Base-by-base conservation (phyloP, 2,113 vertebrate species). In the Chelonoidis abingdonii region DNA sequence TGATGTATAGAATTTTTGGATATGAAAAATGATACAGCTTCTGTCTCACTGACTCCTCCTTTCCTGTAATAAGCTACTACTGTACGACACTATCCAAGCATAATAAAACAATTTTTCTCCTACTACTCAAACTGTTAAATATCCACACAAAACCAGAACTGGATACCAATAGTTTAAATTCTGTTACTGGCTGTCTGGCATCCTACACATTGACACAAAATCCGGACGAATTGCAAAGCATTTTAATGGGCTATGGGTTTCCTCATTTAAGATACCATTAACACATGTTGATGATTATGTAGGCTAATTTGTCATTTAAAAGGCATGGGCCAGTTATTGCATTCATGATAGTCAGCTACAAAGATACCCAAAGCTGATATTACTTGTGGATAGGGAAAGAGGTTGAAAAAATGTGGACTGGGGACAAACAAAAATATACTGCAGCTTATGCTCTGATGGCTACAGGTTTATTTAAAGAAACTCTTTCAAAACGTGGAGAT, bases 1-100 rank as follows among this genome's bases (percentile, higher is more conserved):
- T 96, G 94, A 97, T 97, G 97, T 98, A 97, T 78, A 84, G 17
- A 93, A 82, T 91, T 92, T 95, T 90, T 86, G 72, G 86, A 98
- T 92, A 93, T 88, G 94, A 97, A 96, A 97, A 97, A 98, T 87
- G 13, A 95, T 80, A 87, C 6, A 85, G 82, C 44, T 94, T 86
- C 86, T 95, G 53, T 80, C 89, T 47, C 57, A 89, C 29, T 2
- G 0, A 83, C 52, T 96, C 91, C 87, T 83, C 89, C 87, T 92
- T 92, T 96, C 86, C 96, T 97, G 72, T 95, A 97, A 94, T 96
- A 95, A 97, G 97, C 88, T 95, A 95, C 84, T 95, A 95, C 85
- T 49, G 47, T 83, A 88, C 52, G 86, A 52, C 78, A 92, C 85
- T 92, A 92, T 5, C 65, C 49, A 89, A 89, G 89, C 47, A 93